Base-by-base conservation (phyloP, 2,888 invertebrate genomes). In the Nebria salina region DNA sequence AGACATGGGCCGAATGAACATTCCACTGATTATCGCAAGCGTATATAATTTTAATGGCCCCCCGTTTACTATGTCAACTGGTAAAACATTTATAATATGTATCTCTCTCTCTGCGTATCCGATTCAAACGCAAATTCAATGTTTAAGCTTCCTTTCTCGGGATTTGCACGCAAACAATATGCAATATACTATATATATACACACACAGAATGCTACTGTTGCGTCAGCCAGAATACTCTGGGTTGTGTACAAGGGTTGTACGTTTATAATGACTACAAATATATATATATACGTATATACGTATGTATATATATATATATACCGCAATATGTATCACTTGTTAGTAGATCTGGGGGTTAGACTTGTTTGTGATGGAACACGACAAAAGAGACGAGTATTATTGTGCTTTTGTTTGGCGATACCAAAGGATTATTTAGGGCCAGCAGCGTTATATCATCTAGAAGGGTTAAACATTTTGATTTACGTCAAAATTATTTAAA, bases 161-260 rank as follows among this genome's bases (percentile, higher is more conserved):
- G 86, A 86, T 86, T 86, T 86, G 84, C 85, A 54, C 84, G 81
- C 85, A 84, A 84, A 86, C 86, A 86, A 86, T 86, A 79, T 68
- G 79, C 66, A 79, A 79, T 79, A 79, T 74, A 54, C 13, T 41
- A 42, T 34, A 13, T 34, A 34, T 34, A 34, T 34, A 34, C 4
- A 34, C 5, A 34, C 2, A 34, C 34, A 34, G 34, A 34, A 34
- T 54, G 54, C 54, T 54, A 54, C 54, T 54, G 54, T 54, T 54
- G 54, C 54, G 54, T 54, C 54, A 34, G 34, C 34, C 5, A 34
- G 34, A 34, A 34, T 34, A 5, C 34, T 34, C 7, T 54, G 54
- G 13, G 54, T 13, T 54, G 54, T 54, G 54, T 54, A 8, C 54
- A 11, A 54, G 11, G 54, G 11, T 54, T 54, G 3, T 54, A 13